Evolutionary conservation across 2,797 vertebrate species (phyloP).

Genomic region (Rhinella marina): DNA sequence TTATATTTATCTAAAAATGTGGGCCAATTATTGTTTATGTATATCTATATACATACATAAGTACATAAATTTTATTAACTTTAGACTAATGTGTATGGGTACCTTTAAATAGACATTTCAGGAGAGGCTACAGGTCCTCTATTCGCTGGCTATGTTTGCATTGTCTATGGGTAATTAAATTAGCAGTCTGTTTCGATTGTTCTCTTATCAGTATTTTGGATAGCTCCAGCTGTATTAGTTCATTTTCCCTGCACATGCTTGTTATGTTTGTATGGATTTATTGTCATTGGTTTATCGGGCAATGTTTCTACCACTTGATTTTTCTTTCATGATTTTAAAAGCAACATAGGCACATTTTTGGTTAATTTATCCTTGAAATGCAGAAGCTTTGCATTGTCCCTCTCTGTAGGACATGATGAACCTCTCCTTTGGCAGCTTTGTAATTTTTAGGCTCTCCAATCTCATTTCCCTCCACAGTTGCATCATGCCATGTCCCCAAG

Average conservation of each 20-base stretch:
- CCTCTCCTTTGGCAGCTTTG: not conserved
- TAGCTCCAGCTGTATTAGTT: constrained; percentile 37
- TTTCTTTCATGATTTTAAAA: constrained; percentile 6
- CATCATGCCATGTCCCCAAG: constrained; percentile 10
- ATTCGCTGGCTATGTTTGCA: not conserved
- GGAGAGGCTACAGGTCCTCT: not conserved
- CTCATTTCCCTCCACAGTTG: not conserved
- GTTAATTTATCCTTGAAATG: not conserved
- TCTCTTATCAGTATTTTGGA: constrained; percentile 29
- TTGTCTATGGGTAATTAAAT: constrained; percentile 14
- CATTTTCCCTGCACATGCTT: constrained; percentile 7
- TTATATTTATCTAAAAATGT: not conserved
- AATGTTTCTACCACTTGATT: not conserved
- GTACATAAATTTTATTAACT: too few species aligned
- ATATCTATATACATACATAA: too few species aligned
- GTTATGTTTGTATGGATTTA: constrained; percentile 37
- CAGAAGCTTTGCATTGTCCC: not conserved
- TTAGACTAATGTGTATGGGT: too few species aligned
- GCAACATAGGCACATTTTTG: not conserved
- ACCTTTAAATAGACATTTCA: too few species aligned
- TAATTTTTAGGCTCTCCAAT: constrained; percentile 5
- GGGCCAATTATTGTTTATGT: not conserved
- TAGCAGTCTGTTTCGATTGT: constrained; percentile 29
- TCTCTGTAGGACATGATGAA: not conserved
- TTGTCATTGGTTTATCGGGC: constrained; percentile 10